Evolutionary conservation across 2,888 invertebrate genomes (phyloP).

Genomic region (Dolichomitus sp.): DNA sequence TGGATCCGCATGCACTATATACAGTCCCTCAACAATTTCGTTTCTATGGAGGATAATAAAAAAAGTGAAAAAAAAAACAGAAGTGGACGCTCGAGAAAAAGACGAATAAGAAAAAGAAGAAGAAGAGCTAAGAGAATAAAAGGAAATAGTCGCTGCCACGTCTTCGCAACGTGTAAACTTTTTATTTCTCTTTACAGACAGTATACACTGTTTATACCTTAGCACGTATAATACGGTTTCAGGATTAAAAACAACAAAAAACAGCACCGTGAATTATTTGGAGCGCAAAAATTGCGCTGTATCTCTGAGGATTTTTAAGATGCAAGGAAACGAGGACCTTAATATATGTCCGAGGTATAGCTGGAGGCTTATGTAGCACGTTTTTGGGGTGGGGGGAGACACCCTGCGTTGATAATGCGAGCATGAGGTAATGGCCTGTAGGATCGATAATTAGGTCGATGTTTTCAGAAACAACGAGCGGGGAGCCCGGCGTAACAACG

Average conservation of each 20-base stretch:
- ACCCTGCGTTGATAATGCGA: conserved; percentile 22
- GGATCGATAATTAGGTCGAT: conserved; percentile 67
- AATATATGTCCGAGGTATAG: conserved; percentile 3
- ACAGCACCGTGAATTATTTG: conserved; percentile 39
- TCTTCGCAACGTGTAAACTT: conserved; percentile 33
- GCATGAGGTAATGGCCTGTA: conserved; percentile 34
- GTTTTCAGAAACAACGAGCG: conserved; percentile 61
- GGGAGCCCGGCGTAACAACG: conserved; percentile 24
- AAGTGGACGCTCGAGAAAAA: conserved; percentile 1
- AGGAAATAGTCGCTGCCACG: conserved; percentile 15
- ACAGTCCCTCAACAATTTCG: conserved; percentile 61
- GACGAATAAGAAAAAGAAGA: conserved; percentile 43
- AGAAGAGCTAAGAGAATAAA: conserved; percentile 51
- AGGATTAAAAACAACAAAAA: conserved; percentile 29
- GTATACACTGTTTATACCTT: conserved; percentile 9
- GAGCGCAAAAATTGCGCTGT: conserved; percentile 6
- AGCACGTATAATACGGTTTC: not conserved
- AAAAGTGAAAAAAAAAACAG: conserved; percentile 6
- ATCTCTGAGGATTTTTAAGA: conserved; percentile 14
- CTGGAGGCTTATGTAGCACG: not conserved
- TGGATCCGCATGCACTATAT: conserved; percentile 34
- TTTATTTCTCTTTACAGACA: conserved; percentile 10
- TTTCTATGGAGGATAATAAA: conserved; percentile 61
- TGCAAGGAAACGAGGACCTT: not conserved
- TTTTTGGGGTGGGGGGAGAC: not conserved